Percentiles rank a stretch among this genome's conserved stretches.
Evolutionary conservation across 1,140 invertebrate genomes (phyloP).

Genomic region (Drusus annulatus): DNA sequence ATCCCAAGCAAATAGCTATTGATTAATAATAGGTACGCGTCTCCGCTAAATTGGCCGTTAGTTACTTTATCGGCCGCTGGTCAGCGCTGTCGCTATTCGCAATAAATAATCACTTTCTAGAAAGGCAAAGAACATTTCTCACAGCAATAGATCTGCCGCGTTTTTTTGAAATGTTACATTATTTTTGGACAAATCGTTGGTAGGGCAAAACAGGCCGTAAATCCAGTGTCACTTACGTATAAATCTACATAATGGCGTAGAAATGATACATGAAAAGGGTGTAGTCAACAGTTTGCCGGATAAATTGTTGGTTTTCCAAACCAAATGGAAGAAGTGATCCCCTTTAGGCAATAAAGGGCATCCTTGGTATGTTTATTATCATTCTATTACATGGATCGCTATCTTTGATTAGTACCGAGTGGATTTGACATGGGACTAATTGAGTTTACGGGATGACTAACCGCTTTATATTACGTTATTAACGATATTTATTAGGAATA

Average conservation of each 20-base stretch:
- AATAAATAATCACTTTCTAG: too few species aligned
- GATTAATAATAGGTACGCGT: constrained; percentile 4
- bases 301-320: constrained; percentile 26
- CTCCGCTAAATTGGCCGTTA: constrained; percentile 3
- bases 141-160: neutral
- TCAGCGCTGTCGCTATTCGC: neutral
- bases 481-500: too few species aligned
- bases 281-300: constrained; percentile 38
- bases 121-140: neutral
- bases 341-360: too few species aligned
- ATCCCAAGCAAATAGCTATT: neutral
- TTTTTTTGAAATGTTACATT: neutral
- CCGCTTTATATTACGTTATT: too few species aligned
- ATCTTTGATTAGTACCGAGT: neutral
- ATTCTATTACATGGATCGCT: neutral
- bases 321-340: neutral
- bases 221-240: constrained; percentile 15
- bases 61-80: neutral
- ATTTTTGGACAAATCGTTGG: constrained; percentile 22
- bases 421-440: neutral
- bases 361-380: neutral
- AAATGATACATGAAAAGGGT: constrained; percentile 51
- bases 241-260: constrained; percentile 54
- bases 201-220: neutral
- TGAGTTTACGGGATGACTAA: neutral